Conservation (phyloP, 2,797 vertebrate species). For the Premnoplex brunnescens region DNA sequence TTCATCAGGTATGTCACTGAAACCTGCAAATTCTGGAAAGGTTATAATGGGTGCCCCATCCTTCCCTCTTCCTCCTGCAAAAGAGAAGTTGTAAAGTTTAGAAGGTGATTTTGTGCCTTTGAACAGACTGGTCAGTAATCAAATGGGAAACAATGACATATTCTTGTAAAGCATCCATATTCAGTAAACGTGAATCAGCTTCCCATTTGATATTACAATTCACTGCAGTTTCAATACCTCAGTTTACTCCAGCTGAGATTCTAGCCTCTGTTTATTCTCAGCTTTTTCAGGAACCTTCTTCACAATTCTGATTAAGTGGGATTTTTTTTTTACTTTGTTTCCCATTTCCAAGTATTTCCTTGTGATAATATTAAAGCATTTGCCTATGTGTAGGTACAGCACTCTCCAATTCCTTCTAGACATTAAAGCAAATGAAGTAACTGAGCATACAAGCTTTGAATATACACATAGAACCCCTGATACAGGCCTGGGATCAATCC, state of each 20-base stretch:
- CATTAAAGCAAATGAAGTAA: neutral
- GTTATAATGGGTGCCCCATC: slow-evolving; percentile 94
- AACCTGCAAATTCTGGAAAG: slow-evolving; percentile 90
- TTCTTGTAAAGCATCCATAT: neutral
- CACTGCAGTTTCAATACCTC: neutral
- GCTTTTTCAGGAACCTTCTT: neutral
- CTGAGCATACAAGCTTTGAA: neutral
- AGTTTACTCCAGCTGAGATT: neutral
- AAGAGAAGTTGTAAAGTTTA: slow-evolving; percentile 5
- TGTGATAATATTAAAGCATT: neutral
- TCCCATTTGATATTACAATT: neutral
- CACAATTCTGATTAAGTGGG: neutral
- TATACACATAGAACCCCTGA: neutral
- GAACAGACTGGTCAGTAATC: neutral
- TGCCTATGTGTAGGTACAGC: neutral
- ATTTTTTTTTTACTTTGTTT: neutral
- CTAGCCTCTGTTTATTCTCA: neutral
- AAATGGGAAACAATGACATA: neutral
- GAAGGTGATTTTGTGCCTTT: neutral
- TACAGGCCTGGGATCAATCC: neutral
- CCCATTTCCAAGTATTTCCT: neutral
- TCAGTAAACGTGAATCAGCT: neutral
- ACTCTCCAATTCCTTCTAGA: neutral
- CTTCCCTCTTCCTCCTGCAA: slow-evolving; percentile 89
- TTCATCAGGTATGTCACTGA: slow-evolving; percentile 89